These are phyloP conservation scores for Andrena bucephala DNA, from an alignment of 2,888 invertebrate species.

Conservation along the genomic window DNA sequence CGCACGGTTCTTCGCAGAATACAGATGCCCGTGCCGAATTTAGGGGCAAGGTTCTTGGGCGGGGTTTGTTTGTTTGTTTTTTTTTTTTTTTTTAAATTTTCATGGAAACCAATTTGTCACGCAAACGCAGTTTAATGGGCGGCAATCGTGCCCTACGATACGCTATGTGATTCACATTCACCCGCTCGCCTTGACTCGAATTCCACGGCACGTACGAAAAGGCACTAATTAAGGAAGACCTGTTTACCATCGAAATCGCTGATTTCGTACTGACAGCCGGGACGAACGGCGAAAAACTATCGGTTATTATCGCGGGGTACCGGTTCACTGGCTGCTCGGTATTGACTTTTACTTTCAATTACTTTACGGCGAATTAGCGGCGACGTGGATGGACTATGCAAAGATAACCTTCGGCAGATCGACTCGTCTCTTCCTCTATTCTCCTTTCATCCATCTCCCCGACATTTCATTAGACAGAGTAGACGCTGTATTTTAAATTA, in stretches of 20 bases:
- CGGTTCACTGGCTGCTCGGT: conserved; percentile 1
- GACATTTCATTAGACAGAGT: no score
- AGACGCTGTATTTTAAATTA: no score
- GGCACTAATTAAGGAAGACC: conserved; percentile 7
- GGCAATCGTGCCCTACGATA: conserved; percentile 32
- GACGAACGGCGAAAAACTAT: neutral
- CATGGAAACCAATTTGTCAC: neutral
- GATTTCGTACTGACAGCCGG: conserved; percentile 12
- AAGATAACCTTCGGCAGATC: neutral
- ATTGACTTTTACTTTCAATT: neutral
- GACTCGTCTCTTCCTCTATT: neutral
- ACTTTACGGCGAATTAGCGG: neutral
- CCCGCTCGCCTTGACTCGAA: conserved; percentile 68
- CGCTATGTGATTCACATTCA: conserved; percentile 36
- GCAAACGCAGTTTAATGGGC: conserved; percentile 5
- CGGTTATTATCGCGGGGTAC: neutral
- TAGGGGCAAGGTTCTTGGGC: no score
- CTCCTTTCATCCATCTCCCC: no score
- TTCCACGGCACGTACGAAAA: conserved; percentile 38
- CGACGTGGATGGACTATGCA: neutral
- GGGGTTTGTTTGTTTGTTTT: no score
- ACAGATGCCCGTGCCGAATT: no score
- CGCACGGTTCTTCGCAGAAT: no score
- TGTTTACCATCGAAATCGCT: conserved; percentile 29
- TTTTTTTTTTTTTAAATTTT: neutral